These are phyloP conservation scores for Melanerpes formicivorus DNA, from an alignment of 2,113 vertebrate species.

Conservation along the genomic window DNA sequence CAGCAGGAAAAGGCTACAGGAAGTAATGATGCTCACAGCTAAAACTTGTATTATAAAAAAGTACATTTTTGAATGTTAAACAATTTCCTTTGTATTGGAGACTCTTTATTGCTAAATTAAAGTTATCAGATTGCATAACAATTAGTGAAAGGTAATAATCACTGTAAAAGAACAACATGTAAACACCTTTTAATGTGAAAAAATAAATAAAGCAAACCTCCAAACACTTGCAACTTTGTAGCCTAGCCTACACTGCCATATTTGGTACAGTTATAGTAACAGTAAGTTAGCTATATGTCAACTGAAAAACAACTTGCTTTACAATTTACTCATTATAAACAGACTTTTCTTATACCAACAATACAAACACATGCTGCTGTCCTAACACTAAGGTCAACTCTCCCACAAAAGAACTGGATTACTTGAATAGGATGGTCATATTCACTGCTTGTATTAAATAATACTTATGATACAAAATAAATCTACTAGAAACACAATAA, in stretches of 20 bases:
- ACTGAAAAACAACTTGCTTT: conserved; percentile 16
- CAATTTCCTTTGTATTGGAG: neutral
- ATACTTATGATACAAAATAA: neutral
- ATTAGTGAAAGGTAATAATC: neutral
- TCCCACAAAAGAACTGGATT: neutral
- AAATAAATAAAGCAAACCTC: neutral
- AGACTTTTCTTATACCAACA: neutral
- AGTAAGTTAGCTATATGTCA: conserved; percentile 3
- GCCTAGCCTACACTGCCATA: neutral
- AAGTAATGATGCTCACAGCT: conserved; percentile 34
- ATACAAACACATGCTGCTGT: neutral
- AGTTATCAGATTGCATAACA: neutral
- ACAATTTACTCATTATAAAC: neutral
- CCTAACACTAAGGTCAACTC: neutral
- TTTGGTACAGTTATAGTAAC: neutral
- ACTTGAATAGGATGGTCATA: neutral
- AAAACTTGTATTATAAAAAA: conserved; percentile 7
- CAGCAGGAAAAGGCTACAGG: conserved; percentile 55
- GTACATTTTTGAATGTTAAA: conserved; percentile 28
- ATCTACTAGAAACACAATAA: neutral
- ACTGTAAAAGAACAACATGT: neutral
- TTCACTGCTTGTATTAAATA: neutral
- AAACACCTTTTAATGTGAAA: neutral
- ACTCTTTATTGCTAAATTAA: conserved; percentile 8
- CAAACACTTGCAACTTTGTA: neutral